Conservation (phyloP, 1,140 invertebrate genomes). For the Heliconius melpomene region DNA sequence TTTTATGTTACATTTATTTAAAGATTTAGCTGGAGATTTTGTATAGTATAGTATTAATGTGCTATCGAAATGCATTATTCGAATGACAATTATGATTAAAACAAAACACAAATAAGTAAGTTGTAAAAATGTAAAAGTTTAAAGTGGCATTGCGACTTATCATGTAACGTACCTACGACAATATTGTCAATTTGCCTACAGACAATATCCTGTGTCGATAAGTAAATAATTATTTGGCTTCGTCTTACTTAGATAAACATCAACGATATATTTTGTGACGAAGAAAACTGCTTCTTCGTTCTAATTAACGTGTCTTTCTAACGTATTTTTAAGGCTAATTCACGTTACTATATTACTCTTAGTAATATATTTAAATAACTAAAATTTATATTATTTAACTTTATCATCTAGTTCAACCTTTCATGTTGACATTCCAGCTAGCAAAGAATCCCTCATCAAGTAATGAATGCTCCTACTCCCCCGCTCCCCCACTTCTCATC, state of each 20-base stretch:
- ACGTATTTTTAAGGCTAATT: no score
- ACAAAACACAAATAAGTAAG: no score
- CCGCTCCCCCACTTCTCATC: constrained; percentile 61
- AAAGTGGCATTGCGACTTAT: no score
- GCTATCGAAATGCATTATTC: background rate
- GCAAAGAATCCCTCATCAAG: constrained; percentile 60
- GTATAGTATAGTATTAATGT: background rate
- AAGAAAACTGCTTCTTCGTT: no score
- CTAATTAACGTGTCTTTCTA: no score
- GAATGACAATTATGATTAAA: no score
- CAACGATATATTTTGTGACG: background rate
- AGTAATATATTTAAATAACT: no score
- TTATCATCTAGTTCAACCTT: constrained; percentile 1
- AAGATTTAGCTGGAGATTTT: background rate
- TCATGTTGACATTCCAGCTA: constrained; percentile 54
- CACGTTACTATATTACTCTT: no score
- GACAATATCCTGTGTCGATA: constrained; percentile 22
- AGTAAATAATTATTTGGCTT: background rate
- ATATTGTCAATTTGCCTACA: background rate
- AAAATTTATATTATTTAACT: background rate
- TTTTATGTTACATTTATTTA: background rate
- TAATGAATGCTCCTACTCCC: constrained; percentile 47
- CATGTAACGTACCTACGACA: no score
- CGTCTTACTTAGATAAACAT: background rate
- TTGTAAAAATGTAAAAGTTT: no score